A percentile compares a stretch with the other conserved stretches of the same genome.
Evolutionary conservation across 2,113 vertebrate genomes (phyloP).

Genomic region (Dendrocopos noguchii): DNA sequence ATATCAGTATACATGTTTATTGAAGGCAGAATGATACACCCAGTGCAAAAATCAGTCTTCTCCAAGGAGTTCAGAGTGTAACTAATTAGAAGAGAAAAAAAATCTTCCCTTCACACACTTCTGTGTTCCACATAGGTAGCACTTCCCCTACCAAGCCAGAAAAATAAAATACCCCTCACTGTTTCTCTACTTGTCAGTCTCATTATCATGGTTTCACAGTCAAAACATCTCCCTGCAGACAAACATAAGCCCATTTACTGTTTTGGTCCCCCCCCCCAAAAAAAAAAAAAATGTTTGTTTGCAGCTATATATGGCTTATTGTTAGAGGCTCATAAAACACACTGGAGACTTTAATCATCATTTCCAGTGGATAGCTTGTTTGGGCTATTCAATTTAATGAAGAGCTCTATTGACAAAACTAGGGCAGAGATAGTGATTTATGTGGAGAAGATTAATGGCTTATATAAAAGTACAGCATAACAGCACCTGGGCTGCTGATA

Average conservation of each 20-base stretch:
- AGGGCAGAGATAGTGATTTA: not conserved
- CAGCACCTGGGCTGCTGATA: not conserved
- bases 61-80: not conserved
- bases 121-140: not conserved
- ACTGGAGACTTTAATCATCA: not conserved
- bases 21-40: not conserved
- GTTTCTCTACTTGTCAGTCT: conserved; percentile 5
- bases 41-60: not conserved
- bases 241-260: not conserved
- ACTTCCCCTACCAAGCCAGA: not conserved
- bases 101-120: not conserved
- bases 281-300: not conserved
- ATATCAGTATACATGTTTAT: not conserved
- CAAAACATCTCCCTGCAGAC: not conserved
- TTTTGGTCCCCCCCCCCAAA: not conserved
- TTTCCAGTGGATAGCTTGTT: not conserved
- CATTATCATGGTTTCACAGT: not conserved
- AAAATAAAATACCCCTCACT: not conserved
- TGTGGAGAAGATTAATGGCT: not conserved
- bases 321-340: not conserved
- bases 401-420: conserved; percentile 2
- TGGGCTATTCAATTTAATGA: not conserved
- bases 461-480: not conserved
- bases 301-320: not conserved
- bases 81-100: conserved; percentile 14